phyloP scores from a whole-genome alignment of 2,888 invertebrate species.

The Rapana venosa region DNA sequence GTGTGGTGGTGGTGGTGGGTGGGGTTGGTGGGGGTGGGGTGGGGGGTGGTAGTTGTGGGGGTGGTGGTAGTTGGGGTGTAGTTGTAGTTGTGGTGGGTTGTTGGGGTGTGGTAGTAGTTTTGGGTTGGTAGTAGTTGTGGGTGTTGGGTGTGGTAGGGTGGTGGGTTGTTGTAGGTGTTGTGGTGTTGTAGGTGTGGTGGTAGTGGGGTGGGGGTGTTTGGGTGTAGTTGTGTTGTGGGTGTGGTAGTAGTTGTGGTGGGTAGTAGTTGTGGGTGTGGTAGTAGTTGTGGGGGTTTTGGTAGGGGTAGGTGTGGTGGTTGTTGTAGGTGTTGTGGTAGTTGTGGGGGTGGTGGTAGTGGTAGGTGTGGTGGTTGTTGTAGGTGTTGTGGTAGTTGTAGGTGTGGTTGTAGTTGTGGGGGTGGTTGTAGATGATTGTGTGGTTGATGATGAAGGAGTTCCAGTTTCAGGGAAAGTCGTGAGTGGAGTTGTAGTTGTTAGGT shows the following conservation, averaged over 20 bases:
- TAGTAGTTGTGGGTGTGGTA: not conserved
- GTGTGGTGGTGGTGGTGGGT: no score
- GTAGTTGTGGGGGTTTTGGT: not conserved
- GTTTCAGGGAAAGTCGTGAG: no score
- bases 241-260: not conserved
- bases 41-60: not conserved
- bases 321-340: not conserved
- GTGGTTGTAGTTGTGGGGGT: not conserved
- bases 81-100: not conserved
- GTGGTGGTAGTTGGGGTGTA: not conserved
- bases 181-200: no score
- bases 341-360: not conserved
- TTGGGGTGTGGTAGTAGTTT: not conserved
- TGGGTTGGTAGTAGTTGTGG: no score
- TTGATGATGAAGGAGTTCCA: not conserved
- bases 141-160: no score
- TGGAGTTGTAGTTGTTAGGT: no score
- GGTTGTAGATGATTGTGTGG: not conserved
- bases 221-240: not conserved
- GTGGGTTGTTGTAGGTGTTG: no score
- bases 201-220: no score
- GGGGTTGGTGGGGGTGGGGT: no score
- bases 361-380: not conserved
- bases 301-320: not conserved
- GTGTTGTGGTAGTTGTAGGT: not conserved